phyloP scores from a whole-genome alignment of 1,140 invertebrate species.

The Euschistus heros region DNA sequence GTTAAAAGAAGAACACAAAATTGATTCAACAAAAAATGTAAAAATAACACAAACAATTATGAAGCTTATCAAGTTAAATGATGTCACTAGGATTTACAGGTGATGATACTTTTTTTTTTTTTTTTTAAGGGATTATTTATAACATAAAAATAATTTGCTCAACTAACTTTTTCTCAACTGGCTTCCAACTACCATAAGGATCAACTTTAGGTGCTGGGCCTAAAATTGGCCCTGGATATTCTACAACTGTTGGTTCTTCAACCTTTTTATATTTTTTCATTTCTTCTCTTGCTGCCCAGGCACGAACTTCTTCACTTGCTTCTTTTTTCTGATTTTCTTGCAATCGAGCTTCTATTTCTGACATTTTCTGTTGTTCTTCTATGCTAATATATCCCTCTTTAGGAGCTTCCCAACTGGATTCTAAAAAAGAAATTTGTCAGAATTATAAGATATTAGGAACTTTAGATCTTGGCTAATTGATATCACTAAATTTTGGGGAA shows the following conservation, averaged over 20 bases:
- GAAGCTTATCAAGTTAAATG: no score
- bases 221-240: slow-evolving; percentile 30
- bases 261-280: slow-evolving; percentile 34
- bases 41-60: neutral
- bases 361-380: slow-evolving; percentile 32
- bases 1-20: neutral
- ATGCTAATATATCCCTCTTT: slow-evolving; percentile 51
- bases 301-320: slow-evolving; percentile 29
- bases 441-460: no score
- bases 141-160: neutral
- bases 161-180: slow-evolving; percentile 43
- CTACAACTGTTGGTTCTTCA: slow-evolving; percentile 28
- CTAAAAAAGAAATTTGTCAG: slow-evolving; percentile 33
- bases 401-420: slow-evolving; percentile 53
- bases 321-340: slow-evolving; percentile 28
- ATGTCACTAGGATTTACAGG: no score
- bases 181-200: slow-evolving; percentile 54
- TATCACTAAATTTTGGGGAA: no score
- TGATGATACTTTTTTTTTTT: no score
- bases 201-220: slow-evolving; percentile 38
- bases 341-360: slow-evolving; percentile 39
- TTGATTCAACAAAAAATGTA: neutral
- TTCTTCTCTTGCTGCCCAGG: slow-evolving; percentile 25
- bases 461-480: no score
- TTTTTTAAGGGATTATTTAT: no score